phyloP scores from a whole-genome alignment of 2,888 invertebrate genomes.

The Phanerotoma sp. region DNA sequence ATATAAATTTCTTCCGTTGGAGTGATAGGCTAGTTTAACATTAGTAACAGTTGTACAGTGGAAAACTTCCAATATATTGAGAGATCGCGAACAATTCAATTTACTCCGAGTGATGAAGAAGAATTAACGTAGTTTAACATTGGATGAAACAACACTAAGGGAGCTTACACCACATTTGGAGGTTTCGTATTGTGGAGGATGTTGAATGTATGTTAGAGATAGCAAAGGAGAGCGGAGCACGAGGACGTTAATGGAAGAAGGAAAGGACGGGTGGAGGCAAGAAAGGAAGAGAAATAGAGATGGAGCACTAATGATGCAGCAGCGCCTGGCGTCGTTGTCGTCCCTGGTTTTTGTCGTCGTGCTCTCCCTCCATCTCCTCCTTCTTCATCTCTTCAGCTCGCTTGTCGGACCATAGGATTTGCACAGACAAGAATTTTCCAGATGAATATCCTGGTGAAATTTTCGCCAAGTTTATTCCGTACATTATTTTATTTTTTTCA shows the following conservation, averaged over 20 bases:
- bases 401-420: conserved; percentile 15
- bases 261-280: conserved; percentile 1
- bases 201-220: background rate
- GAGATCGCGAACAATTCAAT: background rate
- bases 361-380: conserved; percentile 5
- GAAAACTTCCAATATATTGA: background rate
- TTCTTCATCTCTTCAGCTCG: conserved; percentile 12
- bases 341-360: conserved; percentile 30
- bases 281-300: conserved; percentile 26
- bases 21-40: too few species aligned
- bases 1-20: too few species aligned
- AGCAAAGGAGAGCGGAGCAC: conserved; percentile 6
- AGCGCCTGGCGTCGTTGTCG: conserved; percentile 41
- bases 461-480: too few species aligned
- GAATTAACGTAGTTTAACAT: background rate
- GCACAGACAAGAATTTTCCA: conserved; percentile 1
- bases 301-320: conserved; percentile 49
- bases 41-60: too few species aligned
- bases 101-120: background rate
- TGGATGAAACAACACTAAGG: background rate
- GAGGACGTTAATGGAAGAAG: conserved; percentile 6
- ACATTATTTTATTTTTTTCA: too few species aligned
- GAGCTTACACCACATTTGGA: background rate
- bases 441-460: background rate
- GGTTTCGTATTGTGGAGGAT: background rate